Base-by-base conservation (phyloP, 2,113 vertebrate species). In the Tetrax tetrax region DNA sequence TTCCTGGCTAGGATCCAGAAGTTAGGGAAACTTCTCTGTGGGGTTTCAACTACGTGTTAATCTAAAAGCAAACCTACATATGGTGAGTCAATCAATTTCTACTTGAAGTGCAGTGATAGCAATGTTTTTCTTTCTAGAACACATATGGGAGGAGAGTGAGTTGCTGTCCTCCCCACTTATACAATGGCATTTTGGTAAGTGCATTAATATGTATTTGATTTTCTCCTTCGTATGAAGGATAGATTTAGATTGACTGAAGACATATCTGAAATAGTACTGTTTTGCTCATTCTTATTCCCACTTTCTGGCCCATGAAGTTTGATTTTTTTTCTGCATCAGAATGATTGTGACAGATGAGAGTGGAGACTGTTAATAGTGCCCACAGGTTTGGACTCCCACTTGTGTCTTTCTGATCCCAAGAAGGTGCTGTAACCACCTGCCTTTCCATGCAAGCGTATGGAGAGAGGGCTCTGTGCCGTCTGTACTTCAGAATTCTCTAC, bases 11-110 rank as follows among this genome's bases (percentile, higher is more conserved):
- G 48, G 43, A 76, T 70, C 27, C 50, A 76, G 33, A 87, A 90
- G 57, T 56, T 53, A 72, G 15, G 61, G 41, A 82, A 88, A 89
- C 20, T 75, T 94, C 35, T 76, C 53, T 76, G 18, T 64, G 29
- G 56, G 43, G 20, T 90, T 96, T 91, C 70, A 78, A 25, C 33
- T 82, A 12, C n/a, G 89, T 76, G 74, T 79, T 93, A 94, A 85
- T 90, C 83, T 85, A 57, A 83, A 95, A 85, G 61, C 45, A 95
- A 92, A 72, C 54, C 66, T 86, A 83, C 94, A 95, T 79, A 95
- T 86, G 92, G 79, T 25, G 38, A 97, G 79, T 88, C 92, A 95
- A 87, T 94, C 95, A 96, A 88, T 77, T 83, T 83, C 66, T 92
- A 35, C 66, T 79, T 93, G 29, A 83, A 90, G 56, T 54, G 79